Percentiles rank a stretch among this genome's conserved stretches.
phyloP scores from a whole-genome alignment of 2,888 invertebrate genomes.

The Arenicola marina region DNA sequence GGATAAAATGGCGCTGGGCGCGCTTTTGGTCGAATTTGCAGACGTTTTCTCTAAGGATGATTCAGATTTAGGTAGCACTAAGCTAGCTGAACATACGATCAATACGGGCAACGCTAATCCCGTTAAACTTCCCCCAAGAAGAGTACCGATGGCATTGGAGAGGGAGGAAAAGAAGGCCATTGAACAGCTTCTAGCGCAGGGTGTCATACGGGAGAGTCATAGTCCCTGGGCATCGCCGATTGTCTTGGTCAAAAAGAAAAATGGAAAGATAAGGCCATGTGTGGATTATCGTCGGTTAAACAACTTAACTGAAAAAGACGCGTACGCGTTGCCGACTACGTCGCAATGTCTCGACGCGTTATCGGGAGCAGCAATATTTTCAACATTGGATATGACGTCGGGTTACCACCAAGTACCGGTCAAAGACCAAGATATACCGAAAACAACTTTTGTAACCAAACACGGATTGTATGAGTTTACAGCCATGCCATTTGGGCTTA shows the following conservation, averaged over 20 bases:
- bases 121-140: neutral
- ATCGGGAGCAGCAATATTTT: slow-evolving; percentile 30
- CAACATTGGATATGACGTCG: slow-evolving; percentile 28
- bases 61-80: neutral
- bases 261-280: slow-evolving; percentile 22
- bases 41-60: neutral
- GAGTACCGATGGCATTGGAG: neutral
- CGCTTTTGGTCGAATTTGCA: neutral
- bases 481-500: slow-evolving; percentile 9
- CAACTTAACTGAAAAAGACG: too few species aligned
- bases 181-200: slow-evolving; percentile 8
- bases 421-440: neutral
- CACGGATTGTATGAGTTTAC: slow-evolving; percentile 9
- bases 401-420: slow-evolving; percentile 38
- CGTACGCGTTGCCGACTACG: too few species aligned
- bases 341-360: slow-evolving; percentile 27
- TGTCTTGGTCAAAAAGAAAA: slow-evolving; percentile 22
- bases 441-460: slow-evolving; percentile 16
- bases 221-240: slow-evolving; percentile 14
- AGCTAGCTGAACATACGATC: neutral
- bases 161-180: neutral
- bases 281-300: slow-evolving; percentile 27
- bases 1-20: too few species aligned
- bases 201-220: slow-evolving; percentile 5
- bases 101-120: neutral